phyloP scores from a whole-genome alignment of 1,140 invertebrate species.

The Cryptotermes secundus region DNA sequence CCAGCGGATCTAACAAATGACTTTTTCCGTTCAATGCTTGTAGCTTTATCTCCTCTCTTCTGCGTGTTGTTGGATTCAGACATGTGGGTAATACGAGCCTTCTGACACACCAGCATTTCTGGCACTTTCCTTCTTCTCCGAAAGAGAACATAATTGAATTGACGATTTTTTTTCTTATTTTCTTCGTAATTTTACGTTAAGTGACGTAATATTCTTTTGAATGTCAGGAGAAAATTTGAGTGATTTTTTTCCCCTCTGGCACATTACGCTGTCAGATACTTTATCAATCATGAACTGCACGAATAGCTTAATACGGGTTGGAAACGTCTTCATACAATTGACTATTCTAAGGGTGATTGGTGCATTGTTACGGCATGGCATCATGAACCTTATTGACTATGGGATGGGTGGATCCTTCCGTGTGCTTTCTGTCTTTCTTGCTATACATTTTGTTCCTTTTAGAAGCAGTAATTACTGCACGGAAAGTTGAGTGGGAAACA shows the following conservation, averaged over 20 bases:
- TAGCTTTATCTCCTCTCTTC: no score
- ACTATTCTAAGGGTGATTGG: not conserved
- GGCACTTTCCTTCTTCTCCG: no score
- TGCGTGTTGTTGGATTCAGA: no score
- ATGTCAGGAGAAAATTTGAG: not conserved
- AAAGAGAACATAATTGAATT: no score
- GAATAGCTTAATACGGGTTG: not conserved
- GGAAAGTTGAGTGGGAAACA: not conserved
- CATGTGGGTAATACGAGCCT: no score
- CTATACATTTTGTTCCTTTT: not conserved
- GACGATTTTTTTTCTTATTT: not conserved
- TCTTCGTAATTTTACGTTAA: not conserved
- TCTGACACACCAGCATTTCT: no score
- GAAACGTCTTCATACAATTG: constrained; percentile 2
- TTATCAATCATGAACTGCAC: constrained; percentile 1
- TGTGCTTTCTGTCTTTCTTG: not conserved
- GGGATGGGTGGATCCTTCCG: not conserved
- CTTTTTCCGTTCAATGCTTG: no score
- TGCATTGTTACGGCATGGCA: not conserved
- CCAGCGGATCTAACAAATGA: no score
- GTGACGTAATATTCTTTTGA: constrained; percentile 3
- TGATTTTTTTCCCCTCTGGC: not conserved
- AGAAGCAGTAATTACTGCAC: not conserved
- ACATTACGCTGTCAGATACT: constrained; percentile 11
- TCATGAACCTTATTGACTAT: not conserved